phyloP scores from a whole-genome alignment of 2,888 invertebrate species.

The Tetragonula carbonaria region DNA sequence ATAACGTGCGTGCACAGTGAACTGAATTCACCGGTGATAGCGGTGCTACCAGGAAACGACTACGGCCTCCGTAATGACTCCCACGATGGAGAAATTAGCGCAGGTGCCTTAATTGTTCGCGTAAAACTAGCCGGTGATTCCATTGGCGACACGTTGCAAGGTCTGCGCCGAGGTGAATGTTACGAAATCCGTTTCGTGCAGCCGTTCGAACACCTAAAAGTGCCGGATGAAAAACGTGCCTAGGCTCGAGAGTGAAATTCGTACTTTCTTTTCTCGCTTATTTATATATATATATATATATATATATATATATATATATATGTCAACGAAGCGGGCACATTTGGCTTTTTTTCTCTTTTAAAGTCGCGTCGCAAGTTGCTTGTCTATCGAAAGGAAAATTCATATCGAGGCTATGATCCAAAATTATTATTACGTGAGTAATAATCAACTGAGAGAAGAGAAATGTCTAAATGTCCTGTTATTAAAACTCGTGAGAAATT shows the following conservation, averaged over 20 bases:
- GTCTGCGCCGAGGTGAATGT: constrained; percentile 10
- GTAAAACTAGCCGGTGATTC: constrained; percentile 16
- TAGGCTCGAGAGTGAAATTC: constrained; percentile 32
- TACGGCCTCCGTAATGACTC: constrained; percentile 26
- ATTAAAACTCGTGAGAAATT: no score
- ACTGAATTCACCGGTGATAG: constrained; percentile 21
- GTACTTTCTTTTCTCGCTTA: constrained; percentile 23
- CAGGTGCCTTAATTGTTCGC: constrained; percentile 65
- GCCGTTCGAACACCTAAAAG: constrained; percentile 21
- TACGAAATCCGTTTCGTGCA: constrained; percentile 30
- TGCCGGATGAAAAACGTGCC: constrained; percentile 18
- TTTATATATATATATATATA: background rate
- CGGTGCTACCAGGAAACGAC: constrained; percentile 50
- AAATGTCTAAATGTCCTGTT: no score
- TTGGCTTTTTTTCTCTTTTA: no score
- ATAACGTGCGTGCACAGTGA: constrained; percentile 10
- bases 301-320: background rate
- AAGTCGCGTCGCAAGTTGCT: no score
- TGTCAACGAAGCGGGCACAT: background rate
- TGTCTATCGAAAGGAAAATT: no score
- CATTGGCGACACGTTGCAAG: constrained; percentile 38
- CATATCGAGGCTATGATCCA: no score
- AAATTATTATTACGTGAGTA: no score
- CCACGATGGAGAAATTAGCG: constrained; percentile 69
- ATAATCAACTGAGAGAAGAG: no score